Conservation (phyloP, 2,113 vertebrate species). For the Regulus satrapa region DNA sequence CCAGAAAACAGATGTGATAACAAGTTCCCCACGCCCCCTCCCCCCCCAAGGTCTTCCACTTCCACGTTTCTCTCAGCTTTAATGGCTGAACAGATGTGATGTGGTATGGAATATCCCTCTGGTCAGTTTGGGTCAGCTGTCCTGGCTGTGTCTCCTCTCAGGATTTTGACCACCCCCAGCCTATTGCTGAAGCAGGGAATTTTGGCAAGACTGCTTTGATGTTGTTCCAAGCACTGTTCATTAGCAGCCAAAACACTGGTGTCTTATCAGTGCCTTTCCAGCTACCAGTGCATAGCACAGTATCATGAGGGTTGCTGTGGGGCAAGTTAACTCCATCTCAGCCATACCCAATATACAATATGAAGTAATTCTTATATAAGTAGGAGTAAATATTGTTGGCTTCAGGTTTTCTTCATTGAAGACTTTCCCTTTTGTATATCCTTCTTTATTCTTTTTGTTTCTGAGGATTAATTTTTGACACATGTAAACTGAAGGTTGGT, state of each 20-base stretch:
- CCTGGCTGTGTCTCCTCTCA: background rate
- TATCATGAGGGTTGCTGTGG: accelerated
- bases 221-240: background rate
- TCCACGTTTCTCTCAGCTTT: background rate
- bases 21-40: background rate
- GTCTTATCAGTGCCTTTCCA: background rate
- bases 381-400: background rate
- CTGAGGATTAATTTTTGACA: background rate
- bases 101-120: background rate
- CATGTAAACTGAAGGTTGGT: accelerated
- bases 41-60: no score
- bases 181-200: no score
- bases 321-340: background rate
- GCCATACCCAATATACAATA: background rate
- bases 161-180: background rate
- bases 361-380: background rate
- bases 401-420: background rate
- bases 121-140: background rate
- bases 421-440: background rate
- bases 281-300: background rate
- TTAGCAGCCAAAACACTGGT: background rate
- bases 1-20: background rate
- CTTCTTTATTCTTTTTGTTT: background rate
- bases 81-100: background rate
- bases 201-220: background rate